A percentile compares a stretch with the other conserved stretches of the same genome.
phyloP scores from a whole-genome alignment of 2,888 invertebrate genomes.

The Melieria picta region DNA sequence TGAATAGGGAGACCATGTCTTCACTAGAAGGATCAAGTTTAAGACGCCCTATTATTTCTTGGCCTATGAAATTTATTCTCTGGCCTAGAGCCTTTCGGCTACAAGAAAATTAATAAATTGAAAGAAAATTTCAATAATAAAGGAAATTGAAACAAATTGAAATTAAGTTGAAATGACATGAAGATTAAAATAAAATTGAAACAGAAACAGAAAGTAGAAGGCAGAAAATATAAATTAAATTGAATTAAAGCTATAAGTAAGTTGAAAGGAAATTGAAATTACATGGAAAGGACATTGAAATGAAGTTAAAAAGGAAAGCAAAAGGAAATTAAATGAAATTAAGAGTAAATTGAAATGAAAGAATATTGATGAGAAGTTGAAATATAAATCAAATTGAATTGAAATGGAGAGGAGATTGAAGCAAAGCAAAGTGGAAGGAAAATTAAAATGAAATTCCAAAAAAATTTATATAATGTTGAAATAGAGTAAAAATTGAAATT shows the following conservation, averaged over 20 bases:
- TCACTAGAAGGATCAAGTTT: too few relatives aligned
- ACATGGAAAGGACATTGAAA: neutral
- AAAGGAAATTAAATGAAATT: neutral
- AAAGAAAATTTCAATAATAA: neutral
- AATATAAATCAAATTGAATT: neutral
- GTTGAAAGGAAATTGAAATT: neutral
- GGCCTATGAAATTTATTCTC: neutral
- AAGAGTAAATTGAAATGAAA: neutral
- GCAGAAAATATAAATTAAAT: neutral
- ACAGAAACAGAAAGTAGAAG: neutral
- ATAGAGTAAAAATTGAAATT: neutral
- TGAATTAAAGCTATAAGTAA: neutral
- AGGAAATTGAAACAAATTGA: constrained; percentile 8
- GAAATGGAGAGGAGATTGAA: neutral
- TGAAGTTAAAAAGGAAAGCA: neutral
- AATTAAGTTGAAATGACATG: constrained; percentile 8
- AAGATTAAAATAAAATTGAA: neutral
- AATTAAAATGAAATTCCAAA: constrained; percentile 6
- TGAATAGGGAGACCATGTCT: too few relatives aligned
- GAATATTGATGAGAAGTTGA: neutral
- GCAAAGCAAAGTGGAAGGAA: neutral
- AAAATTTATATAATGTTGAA: constrained; percentile 1
- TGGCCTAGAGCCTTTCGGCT: too few relatives aligned
- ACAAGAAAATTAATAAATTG: too few relatives aligned
- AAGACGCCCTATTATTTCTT: too few relatives aligned